phyloP scores from a whole-genome alignment of 2,888 invertebrate species.

The Ophion obscuratus region DNA sequence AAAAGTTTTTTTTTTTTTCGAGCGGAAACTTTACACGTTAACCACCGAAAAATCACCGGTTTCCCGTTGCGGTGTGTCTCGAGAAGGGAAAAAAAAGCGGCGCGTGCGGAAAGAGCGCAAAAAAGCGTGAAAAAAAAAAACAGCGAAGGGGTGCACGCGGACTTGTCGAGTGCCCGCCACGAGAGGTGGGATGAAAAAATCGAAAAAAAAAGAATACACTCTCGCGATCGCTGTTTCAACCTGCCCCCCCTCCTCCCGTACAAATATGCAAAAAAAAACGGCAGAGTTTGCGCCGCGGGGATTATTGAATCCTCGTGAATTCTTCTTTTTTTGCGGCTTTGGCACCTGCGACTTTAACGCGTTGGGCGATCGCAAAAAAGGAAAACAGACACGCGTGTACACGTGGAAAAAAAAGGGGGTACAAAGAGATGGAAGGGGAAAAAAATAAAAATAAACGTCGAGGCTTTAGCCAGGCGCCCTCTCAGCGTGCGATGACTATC shows the following conservation, averaged over 20 bases:
- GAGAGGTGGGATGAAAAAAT: constrained; percentile 41
- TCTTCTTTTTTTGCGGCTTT: constrained; percentile 40
- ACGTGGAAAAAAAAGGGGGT: background rate
- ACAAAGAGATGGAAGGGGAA: background rate
- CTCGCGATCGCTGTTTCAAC: constrained; percentile 35
- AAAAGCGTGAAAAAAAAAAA: constrained; percentile 48
- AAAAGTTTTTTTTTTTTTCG: constrained; percentile 43
- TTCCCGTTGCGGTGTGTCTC: constrained; percentile 27
- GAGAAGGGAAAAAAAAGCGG: constrained; percentile 30
- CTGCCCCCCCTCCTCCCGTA: constrained; percentile 34
- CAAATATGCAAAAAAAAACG: constrained; percentile 51
- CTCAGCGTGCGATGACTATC: constrained; percentile 50
- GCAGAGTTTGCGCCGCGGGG: constrained; percentile 26
- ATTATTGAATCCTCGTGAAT: constrained; percentile 50
- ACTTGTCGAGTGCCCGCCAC: constrained; percentile 57
- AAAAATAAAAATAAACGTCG: background rate
- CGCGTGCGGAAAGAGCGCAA: constrained; percentile 56
- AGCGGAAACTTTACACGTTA: constrained; percentile 39
- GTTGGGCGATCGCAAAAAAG: background rate
- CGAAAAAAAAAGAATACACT: constrained; percentile 24
- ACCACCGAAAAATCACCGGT: constrained; percentile 62
- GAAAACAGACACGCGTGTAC: background rate
- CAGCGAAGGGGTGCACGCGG: constrained; percentile 54
- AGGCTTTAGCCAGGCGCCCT: background rate
- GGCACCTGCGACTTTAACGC: constrained; percentile 47